A percentile compares a stretch with the other conserved stretches of the same genome.
Conservation (phyloP, 2,797 vertebrate species). For the Tauraco hartlaubi region DNA sequence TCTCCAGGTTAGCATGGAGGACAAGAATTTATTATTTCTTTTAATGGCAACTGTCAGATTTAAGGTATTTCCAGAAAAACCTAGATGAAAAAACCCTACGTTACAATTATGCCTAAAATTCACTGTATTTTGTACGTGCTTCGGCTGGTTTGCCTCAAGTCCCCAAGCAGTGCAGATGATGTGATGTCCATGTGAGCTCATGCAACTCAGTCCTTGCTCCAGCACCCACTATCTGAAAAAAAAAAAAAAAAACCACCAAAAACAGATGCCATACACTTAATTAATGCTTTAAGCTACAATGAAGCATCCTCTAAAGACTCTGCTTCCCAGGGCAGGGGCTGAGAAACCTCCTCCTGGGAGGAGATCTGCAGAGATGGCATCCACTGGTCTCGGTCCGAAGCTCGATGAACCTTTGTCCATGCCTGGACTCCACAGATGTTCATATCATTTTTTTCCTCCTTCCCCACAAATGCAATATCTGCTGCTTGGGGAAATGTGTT, state of each 20-base stretch:
- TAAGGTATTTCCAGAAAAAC: neutral
- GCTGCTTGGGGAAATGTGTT: neutral
- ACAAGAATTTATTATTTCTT: neutral
- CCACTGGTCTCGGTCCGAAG: neutral
- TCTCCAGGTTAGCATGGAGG: neutral
- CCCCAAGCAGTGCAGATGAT: neutral
- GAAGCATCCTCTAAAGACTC: conserved; percentile 1
- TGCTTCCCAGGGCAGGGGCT: neutral
- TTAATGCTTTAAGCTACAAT: neutral
- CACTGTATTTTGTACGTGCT: neutral
- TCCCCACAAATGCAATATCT: neutral
- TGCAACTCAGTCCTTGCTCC: neutral
- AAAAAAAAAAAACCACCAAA: neutral
- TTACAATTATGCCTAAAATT: neutral
- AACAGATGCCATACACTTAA: rapidly evolving
- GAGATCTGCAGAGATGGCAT: neutral
- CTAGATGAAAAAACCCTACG: neutral
- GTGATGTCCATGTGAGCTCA: neutral
- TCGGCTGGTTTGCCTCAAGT: neutral
- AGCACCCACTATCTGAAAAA: neutral
- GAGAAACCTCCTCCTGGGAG: neutral
- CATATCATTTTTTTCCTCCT: neutral
- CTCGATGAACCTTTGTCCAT: neutral
- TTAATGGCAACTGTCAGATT: neutral
- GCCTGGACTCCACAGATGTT: neutral